phyloP scores from a whole-genome alignment of 2,797 vertebrate species.

The Champsocephalus gunnari region DNA sequence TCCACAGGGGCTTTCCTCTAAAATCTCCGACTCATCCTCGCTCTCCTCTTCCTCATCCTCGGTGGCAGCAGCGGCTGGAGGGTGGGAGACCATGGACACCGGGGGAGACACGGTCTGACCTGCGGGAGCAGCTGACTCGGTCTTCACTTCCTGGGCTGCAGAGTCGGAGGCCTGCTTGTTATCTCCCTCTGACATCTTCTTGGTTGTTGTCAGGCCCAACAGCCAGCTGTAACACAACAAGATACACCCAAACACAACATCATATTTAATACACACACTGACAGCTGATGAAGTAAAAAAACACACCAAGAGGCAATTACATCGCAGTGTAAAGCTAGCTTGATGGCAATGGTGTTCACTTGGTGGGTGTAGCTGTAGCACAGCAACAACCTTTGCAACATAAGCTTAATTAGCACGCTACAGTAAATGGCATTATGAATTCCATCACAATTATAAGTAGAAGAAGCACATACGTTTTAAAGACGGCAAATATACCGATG shows the following conservation, averaged over 20 bases:
- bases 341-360: not conserved
- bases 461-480: slow-evolving; percentile 59
- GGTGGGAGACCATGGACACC: slow-evolving; percentile 87
- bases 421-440: slow-evolving; percentile 26
- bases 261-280: not conserved
- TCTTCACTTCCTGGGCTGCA: slow-evolving; percentile 86
- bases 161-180: slow-evolving; percentile 85
- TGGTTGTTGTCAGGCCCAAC: slow-evolving; percentile 63
- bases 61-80: slow-evolving; percentile 80
- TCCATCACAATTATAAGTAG: not conserved
- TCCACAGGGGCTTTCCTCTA: slow-evolving; percentile 97
- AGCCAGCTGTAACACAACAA: slow-evolving; percentile 64
- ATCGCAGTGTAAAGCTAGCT: not conserved
- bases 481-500: slow-evolving; percentile 49
- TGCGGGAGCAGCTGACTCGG: slow-evolving; percentile 80
- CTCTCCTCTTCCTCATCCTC: slow-evolving; percentile 95
- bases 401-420: slow-evolving; percentile 18
- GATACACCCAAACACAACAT: not conserved
- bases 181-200: slow-evolving; percentile 93
- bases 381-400: slow-evolving; percentile 8
- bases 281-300: not conserved
- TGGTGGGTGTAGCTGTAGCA: not conserved
- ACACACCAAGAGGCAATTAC: not conserved
- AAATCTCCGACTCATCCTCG: slow-evolving; percentile 97
- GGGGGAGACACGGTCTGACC: slow-evolving; percentile 91